These are phyloP conservation scores for Chrysomallon squamiferum DNA, from an alignment of 1,140 invertebrate species.

Conservation along the genomic window DNA sequence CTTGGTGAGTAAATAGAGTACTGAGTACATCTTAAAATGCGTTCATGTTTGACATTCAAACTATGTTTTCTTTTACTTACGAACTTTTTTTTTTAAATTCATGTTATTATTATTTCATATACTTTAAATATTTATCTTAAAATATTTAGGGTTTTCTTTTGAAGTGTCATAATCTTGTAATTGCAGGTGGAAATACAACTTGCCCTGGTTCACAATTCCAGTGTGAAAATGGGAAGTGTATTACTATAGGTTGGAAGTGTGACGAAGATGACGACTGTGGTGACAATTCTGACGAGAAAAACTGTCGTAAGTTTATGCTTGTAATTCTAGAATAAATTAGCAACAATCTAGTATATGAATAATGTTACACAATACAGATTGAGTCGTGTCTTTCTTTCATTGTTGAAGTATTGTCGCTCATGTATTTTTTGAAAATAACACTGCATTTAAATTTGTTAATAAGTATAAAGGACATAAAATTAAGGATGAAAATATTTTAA, in stretches of 20 bases:
- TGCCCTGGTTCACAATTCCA: conserved; percentile 71
- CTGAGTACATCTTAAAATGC: background rate
- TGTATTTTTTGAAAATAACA: too few relatives aligned
- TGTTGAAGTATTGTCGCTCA: too few relatives aligned
- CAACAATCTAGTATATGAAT: too few relatives aligned
- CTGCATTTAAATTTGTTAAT: too few relatives aligned
- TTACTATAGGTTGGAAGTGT: conserved; percentile 95
- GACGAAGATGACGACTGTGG: conserved; percentile 95
- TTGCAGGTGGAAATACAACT: conserved; percentile 56
- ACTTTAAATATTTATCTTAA: background rate
- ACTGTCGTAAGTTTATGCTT: conserved; percentile 27
- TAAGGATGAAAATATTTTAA: too few relatives aligned
- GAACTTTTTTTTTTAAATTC: background rate
- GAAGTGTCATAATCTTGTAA: background rate
- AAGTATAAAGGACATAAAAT: too few relatives aligned
- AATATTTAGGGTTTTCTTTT: background rate
- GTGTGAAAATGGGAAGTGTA: conserved; percentile 92
- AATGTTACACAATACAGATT: too few relatives aligned
- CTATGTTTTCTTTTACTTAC: background rate
- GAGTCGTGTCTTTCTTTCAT: too few relatives aligned
- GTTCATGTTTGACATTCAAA: background rate
- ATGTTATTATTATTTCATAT: background rate
- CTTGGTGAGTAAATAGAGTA: background rate
- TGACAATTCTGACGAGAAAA: conserved; percentile 70
- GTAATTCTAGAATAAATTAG: background rate